Evolutionary conservation across 2,888 invertebrate species (phyloP).

Genomic region (Calameuta idolon): DNA sequence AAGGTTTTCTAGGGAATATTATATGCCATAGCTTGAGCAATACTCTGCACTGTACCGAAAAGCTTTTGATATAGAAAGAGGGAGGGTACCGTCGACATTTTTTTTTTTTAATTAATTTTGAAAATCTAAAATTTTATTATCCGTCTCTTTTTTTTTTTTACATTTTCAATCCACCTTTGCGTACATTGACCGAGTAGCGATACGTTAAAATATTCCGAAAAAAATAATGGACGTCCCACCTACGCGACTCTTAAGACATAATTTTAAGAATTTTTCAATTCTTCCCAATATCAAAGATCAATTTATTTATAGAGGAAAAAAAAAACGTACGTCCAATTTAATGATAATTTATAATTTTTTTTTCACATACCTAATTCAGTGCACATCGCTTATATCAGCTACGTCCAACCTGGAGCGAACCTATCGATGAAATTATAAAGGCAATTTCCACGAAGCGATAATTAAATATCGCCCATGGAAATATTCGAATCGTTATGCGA

Average conservation of each 20-base stretch:
- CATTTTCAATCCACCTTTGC: neutral
- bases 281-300: too few relatives aligned
- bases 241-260: neutral
- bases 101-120: neutral
- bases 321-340: neutral
- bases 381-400: neutral
- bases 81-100: too few relatives aligned
- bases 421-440: neutral
- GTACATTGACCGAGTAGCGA: neutral
- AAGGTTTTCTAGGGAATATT: neutral
- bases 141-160: neutral
- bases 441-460: neutral
- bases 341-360: neutral
- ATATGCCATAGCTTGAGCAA: neutral
- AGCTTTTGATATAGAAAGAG: neutral
- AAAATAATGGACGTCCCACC: neutral
- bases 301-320: too few relatives aligned
- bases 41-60: neutral
- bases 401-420: neutral
- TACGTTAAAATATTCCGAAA: neutral
- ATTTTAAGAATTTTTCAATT: too few relatives aligned
- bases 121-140: neutral
- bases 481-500: neutral
- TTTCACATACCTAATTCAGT: neutral
- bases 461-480: neutral